Evolutionary conservation across 2,888 invertebrate genomes (phyloP), one percentile per base, ranked within the genome.

Genomic region (Oscheius myriophilus): DNA sequence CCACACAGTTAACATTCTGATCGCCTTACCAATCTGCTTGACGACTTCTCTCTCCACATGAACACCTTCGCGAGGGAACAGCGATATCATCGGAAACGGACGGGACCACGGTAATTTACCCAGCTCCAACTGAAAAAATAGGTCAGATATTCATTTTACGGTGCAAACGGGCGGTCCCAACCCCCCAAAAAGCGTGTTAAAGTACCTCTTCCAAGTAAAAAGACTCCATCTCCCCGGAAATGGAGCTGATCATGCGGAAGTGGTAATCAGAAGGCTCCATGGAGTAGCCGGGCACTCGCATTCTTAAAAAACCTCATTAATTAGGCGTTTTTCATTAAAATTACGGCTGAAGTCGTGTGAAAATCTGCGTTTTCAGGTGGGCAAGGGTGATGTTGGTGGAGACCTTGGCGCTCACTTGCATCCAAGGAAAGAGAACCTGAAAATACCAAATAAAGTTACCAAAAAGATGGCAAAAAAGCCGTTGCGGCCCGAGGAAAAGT

Each of bases 21-120:
- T 11, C 39, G 55, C 41, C 49, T 46, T 51, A 78, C 82, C 78
- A 33, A 85, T 82, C 55, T 76, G 70, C 25, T 70, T 67, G 49
- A 68, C 73, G 39, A 85, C n/a, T 45, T 82, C 75, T 52, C 76
- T 76, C 55, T 85, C 83, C n/a, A 67, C 51, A 23, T 70, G 57
- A n/a, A 63, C 23, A 49, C 72, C 77, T 43, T 78, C 78, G 12
- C 78, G 76, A 49, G 76, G 65, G 33, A 69, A 69, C 3, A 80
- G 67, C 45, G 73, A 77, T 21, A 80, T 64, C 46, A 73, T 71
- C 16, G 80, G 77, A 52, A 69, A 76, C 14, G 71, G 61, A 11
- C 45, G 64, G 39, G 77, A 61, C 6, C 75, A 42, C 12, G 74
- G 74, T 1, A 75, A 21, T 59, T 69, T 68, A 14, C 58, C 67